Percentiles rank a stretch among this genome's conserved stretches.
Conservation (phyloP, 2,113 vertebrate species). For the Hippocampus comes region DNA sequence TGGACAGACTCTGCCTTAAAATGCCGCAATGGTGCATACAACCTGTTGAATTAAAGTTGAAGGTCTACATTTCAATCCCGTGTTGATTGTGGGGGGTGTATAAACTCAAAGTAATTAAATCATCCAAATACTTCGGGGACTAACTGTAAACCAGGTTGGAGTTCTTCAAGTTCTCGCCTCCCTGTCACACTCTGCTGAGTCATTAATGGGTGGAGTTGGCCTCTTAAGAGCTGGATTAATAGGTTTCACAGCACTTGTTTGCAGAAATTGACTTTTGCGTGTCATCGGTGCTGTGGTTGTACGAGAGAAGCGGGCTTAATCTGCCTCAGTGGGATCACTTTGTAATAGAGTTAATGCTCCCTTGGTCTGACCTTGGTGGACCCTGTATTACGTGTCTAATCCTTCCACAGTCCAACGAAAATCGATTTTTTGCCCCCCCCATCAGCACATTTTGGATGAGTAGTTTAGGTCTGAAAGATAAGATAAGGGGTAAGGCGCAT, state of each 20-base stretch:
- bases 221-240: slow-evolving; percentile 38
- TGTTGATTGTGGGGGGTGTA: background rate
- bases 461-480: background rate
- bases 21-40: background rate
- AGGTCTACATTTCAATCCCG: background rate
- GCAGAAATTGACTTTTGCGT: slow-evolving; percentile 40
- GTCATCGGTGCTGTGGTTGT: slow-evolving; percentile 24
- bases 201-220: slow-evolving; percentile 19
- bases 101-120: background rate
- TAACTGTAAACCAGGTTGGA: slow-evolving; percentile 23
- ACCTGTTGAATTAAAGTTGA: background rate
- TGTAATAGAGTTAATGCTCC: slow-evolving; percentile 55
- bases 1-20: background rate
- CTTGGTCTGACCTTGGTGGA: slow-evolving; percentile 52
- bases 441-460: background rate
- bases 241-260: slow-evolving; percentile 28
- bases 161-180: slow-evolving; percentile 34
- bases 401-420: slow-evolving; percentile 10
- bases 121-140: background rate
- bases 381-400: slow-evolving; percentile 22
- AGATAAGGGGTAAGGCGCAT: background rate
- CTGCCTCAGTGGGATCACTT: slow-evolving; percentile 46
- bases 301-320: slow-evolving; percentile 39
- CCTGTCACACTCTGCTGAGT: slow-evolving; percentile 14
- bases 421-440: slow-evolving; percentile 1